These are phyloP conservation scores for Leucophenga varia DNA, from an alignment of 1,140 invertebrate species.

Conservation along the genomic window DNA sequence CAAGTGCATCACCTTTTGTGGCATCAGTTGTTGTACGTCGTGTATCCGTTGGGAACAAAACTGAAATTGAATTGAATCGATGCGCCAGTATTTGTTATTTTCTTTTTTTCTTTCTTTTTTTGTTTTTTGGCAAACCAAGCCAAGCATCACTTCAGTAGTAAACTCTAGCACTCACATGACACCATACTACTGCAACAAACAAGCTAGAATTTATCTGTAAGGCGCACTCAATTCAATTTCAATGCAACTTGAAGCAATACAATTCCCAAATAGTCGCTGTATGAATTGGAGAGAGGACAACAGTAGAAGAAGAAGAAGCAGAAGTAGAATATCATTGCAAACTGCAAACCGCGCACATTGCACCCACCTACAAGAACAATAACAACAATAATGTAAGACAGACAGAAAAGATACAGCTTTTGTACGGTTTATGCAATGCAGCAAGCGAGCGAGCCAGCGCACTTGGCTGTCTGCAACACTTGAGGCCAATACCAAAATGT, in stretches of 20 bases:
- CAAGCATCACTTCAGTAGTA: neutral
- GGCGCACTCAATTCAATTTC: slow-evolving; percentile 8
- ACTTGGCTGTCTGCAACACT: neutral
- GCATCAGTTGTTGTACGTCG: neutral
- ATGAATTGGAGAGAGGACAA: too few species aligned
- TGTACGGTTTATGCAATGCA: too few species aligned
- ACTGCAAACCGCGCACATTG: neutral
- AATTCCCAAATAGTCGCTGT: too few species aligned
- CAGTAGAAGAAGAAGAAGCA: neutral
- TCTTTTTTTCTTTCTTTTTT: slow-evolving; percentile 1
- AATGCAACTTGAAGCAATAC: neutral
- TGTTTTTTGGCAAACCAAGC: neutral
- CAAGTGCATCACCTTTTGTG: too few species aligned
- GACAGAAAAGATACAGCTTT: too few species aligned
- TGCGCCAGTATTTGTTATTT: neutral
- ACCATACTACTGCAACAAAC: neutral
- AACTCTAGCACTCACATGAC: too few species aligned
- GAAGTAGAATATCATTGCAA: too few species aligned
- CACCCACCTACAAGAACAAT: neutral
- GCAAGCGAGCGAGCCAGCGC: too few species aligned
- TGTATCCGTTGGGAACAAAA: neutral
- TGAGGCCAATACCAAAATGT: neutral
- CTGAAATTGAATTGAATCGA: slow-evolving; percentile 10
- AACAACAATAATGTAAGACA: slow-evolving; percentile 2
- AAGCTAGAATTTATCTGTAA: slow-evolving; percentile 5